These are phyloP conservation scores for Nannoperca australis DNA, from an alignment of 2,797 vertebrate genomes.

Conservation along the genomic window DNA sequence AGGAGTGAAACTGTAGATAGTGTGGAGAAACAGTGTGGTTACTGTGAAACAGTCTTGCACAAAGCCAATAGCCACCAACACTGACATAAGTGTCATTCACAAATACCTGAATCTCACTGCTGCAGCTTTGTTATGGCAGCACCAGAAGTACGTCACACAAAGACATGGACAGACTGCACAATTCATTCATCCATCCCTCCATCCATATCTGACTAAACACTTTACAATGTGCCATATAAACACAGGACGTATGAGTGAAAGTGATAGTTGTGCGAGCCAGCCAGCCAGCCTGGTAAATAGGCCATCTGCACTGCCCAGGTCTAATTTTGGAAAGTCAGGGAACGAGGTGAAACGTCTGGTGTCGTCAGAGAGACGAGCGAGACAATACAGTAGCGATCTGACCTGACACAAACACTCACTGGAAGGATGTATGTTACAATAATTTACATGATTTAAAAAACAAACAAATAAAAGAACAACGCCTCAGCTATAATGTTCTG, in stretches of 20 bases:
- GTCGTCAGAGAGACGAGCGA: slow-evolving; percentile 9
- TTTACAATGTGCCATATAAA: slow-evolving; percentile 4
- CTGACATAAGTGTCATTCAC: slow-evolving; percentile 1
- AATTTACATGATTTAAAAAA: background rate
- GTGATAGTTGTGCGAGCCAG: slow-evolving; percentile 16
- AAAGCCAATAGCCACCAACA: slow-evolving; percentile 19
- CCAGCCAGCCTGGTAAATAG: slow-evolving; percentile 21
- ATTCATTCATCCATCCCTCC: background rate
- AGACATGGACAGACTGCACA: background rate
- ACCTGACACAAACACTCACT: slow-evolving; percentile 1
- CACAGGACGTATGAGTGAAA: slow-evolving; percentile 23
- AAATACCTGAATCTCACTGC: background rate
- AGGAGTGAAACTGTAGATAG: slow-evolving; percentile 60
- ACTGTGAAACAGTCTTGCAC: slow-evolving; percentile 49
- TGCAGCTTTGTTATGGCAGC: slow-evolving; percentile 22
- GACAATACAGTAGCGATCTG: background rate
- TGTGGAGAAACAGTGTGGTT: slow-evolving; percentile 58
- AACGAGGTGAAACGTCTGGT: slow-evolving; percentile 27
- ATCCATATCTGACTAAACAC: slow-evolving; percentile 8
- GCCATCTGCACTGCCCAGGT: slow-evolving; percentile 27
- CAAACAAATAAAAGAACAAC: background rate
- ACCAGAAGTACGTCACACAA: background rate
- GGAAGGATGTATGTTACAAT: background rate
- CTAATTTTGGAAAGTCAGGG: slow-evolving; percentile 46
- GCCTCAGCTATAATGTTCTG: background rate